Evolutionary conservation across 2,888 invertebrate genomes (phyloP), one percentile per base, ranked within the genome.

Genomic region (Unio delphinus): DNA sequence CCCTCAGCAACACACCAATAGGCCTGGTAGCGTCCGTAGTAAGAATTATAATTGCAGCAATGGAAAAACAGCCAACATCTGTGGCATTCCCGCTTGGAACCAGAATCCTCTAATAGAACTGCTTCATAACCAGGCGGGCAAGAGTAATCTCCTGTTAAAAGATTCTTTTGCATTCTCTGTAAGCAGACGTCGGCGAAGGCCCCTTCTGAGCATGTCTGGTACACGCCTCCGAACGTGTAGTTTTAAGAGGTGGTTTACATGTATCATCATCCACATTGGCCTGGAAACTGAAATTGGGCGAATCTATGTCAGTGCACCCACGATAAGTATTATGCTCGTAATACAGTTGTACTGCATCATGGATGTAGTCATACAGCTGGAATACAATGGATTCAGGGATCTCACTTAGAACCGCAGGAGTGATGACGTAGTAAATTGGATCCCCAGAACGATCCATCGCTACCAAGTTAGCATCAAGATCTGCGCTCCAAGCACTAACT

Each of bases 201-300:
- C 1, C 65, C 26, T 61, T 74, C 69, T 17, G n/a, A 20, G 62
- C 84, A 85, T 0, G 73, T 74, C 72, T 84, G 85, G 64, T 76
- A 86, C 6, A 83, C 76, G 4, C 87, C 87, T 15, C 87, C 87
- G 67, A 86, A 86, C 8, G 84, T 84, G 55, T 81, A 77, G 67
- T 84, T 85, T 30, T 81, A 8, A 75, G 72, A 0, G 80, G 73
- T 28, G 78, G 69, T 34, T 74, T 60, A 59, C 87, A 87, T 0
- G 80, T 70, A 15, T 82, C 82, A 61, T 87, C 86, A 57, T 86
- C 83, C n/a, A 83, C 74, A 64, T 87, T 87, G 7, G 87, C 86
- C 30, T 78, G 71, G 57, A 80, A 81, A 45, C 78, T 79, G 68
- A 86, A 87, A 64, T 85, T 85, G 1, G 83, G 82, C 0, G 84